Base-by-base conservation (phyloP, 1,140 invertebrate species). In the Teleopsis dalmanni region DNA sequence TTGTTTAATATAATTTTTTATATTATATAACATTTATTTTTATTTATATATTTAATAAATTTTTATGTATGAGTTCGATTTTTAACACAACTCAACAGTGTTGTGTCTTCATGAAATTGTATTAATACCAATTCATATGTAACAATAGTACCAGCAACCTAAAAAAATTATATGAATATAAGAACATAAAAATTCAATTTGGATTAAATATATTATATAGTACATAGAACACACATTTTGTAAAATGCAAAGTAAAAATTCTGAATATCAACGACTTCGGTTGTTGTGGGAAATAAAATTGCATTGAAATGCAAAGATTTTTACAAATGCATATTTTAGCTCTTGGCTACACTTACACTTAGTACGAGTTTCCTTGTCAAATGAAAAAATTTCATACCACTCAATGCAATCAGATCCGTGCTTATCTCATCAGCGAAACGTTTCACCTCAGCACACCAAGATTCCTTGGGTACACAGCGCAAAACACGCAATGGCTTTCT, bases 61-160 rank as follows among this genome's bases (percentile, higher is more conserved):
- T n/a, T n/a, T n/a, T n/a, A n/a, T n/a, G n/a, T n/a, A n/a, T n/a
- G n/a, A 25, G 27, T 38, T 9, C 29, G 14, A 43, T 31, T 23
- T 36, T 18, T 33, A 13, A 29, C 35, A 31, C 49, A 50, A 5
- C 46, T 26, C 18, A 25, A 36, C 10, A 47, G 21, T 33, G 58
- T 55, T 34, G 58, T 59, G 45, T 62, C 60, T 43, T 68, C 65
- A 23, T 68, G 65, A 14, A 68, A 68, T 47, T 68, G 65, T 41
- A 81, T 75, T 6, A 81, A 64, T 1, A 81, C 77, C 10, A 83
- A 57, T 61, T 82, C 80, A 52, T 82, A 82, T 0, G 81, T 82
- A 1, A 81, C 77, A 34, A 82, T 81, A 2, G 80, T 81, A 23
- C 80, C 80, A 35, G 80, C 80, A 31, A 68, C 65, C 65, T 52